Evolutionary conservation across 2,113 vertebrate genomes (phyloP).

Genomic region (Cinclus mexicanus): DNA sequence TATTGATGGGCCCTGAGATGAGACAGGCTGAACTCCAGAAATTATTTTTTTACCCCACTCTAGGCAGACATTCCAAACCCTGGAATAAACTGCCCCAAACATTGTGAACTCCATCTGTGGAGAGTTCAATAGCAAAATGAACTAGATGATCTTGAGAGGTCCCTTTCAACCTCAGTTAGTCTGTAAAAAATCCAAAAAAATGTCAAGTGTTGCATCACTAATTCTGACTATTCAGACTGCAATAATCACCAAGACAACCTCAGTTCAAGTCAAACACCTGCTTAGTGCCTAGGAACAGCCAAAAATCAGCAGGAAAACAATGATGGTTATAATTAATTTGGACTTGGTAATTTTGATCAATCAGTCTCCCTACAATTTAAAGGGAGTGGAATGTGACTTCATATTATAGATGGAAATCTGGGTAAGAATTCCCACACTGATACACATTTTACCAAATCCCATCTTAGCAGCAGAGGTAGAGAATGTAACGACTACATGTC

Average conservation of each 20-base stretch:
- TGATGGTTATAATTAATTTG: background rate
- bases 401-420: background rate
- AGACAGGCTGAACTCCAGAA: background rate
- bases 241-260: background rate
- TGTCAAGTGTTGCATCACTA: background rate
- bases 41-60: background rate
- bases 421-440: background rate
- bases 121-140: background rate
- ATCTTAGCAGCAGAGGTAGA: background rate
- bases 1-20: background rate
- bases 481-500: background rate
- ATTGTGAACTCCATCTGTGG: background rate
- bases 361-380: background rate
- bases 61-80: background rate
- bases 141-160: background rate
- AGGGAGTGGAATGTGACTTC: background rate
- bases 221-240: background rate
- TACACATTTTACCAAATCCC: background rate
- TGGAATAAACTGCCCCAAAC: background rate
- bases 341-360: background rate
- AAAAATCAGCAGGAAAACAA: slow-evolving; percentile 8
- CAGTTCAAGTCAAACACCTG: background rate
- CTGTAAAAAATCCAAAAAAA: background rate
- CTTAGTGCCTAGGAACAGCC: background rate
- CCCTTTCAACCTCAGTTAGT: background rate